A percentile compares a stretch with the other conserved stretches of the same genome.
Conservation (phyloP, 2,797 vertebrate species). For the Thunnus albacares region DNA sequence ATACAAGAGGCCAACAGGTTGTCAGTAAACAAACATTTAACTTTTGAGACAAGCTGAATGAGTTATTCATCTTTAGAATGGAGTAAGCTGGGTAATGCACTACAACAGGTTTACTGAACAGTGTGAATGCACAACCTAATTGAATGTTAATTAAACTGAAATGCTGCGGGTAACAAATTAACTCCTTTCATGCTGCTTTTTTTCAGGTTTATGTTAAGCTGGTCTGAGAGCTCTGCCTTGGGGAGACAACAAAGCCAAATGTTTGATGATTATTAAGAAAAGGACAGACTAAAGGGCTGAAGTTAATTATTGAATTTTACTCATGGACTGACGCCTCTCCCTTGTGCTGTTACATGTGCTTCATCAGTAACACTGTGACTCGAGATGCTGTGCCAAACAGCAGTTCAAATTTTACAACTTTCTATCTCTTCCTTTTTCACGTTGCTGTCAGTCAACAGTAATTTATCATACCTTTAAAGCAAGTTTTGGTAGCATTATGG, state of each 20-base stretch:
- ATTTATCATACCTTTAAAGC: too few species aligned
- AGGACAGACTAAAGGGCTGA: neutral
- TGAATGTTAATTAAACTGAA: constrained; percentile 3
- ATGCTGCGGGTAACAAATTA: neutral
- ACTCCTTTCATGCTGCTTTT: neutral
- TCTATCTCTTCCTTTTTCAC: neutral
- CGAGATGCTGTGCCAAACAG: too few species aligned
- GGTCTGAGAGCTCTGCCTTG: neutral
- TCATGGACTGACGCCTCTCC: neutral
- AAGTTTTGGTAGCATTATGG: too few species aligned
- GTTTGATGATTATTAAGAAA: neutral
- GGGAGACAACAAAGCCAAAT: neutral
- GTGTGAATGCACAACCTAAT: neutral
- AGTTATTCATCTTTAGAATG: neutral
- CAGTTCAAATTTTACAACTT: too few species aligned
- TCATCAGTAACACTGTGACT: too few species aligned
- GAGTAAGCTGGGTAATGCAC: neutral
- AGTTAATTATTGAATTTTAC: neutral
- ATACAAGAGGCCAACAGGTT: neutral
- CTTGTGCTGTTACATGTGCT: neutral
- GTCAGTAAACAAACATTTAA: neutral
- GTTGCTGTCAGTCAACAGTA: too few species aligned
- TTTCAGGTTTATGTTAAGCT: neutral
- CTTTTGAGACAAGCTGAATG: constrained; percentile 5
- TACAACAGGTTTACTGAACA: neutral